Base-by-base conservation (phyloP, 2,797 vertebrate genomes). In the Siniperca scherzeri region DNA sequence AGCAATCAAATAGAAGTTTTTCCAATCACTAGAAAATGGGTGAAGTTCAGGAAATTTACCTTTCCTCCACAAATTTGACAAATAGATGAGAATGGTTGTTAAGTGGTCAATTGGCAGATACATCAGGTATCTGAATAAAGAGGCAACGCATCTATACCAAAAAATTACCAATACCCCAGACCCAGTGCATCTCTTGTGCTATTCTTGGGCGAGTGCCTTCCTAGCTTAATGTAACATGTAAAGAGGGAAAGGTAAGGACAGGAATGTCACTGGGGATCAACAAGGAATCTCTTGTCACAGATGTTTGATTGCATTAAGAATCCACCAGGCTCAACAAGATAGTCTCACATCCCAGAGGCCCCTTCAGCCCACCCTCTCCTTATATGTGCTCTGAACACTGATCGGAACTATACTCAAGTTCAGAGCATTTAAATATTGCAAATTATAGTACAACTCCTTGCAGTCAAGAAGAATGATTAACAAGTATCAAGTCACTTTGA, bases 251-350 rank as follows among this genome's bases (percentile, higher is more conserved):
- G 17, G 14, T 56, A 53, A 68, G n/a, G 71, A 75, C 62, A 62
- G 14, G 1, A 67, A 66, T 68, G 66, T 78, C 78, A 66, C 73
- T 16, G 44, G 14, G 56, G 57, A 73, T 83, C 62, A 83, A 65
- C 59, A 48, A 56, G 7, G 65, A 78, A 74, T 65, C 61, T 14
- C 46, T 21, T n/a, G 4, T 77, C 48, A 59, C 44, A 55, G 69
- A 75, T 65, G 61, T 78, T 62, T 84, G 77, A 81, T 82, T 73
- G 56, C 75, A 88, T 80, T 75, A 60, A 65, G 33, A 83, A 81
- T 82, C 53, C 78, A 72, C 65, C 21, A 46, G 13, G 50, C 73
- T 87, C 64, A 65, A 78, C 21, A 21, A 79, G 64, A 59, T 80
- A 8, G 80, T 55, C 30, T 68, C 57, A 55, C 17, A 62, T 84